phyloP scores from a whole-genome alignment of 2,888 invertebrate species.

The Melieria omissa region DNA sequence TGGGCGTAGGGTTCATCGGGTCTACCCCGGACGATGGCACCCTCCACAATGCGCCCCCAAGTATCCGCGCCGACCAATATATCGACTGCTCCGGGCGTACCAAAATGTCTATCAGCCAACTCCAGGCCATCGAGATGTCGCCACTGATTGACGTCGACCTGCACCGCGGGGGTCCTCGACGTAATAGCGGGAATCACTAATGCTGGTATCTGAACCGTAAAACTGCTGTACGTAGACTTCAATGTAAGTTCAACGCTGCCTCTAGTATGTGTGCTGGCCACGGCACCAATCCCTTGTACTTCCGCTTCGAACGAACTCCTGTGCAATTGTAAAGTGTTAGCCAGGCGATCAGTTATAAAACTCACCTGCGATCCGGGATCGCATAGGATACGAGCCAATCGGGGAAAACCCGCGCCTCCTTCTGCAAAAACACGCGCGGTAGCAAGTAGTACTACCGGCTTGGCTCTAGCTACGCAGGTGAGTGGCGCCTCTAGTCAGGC shows the following conservation, averaged over 20 bases:
- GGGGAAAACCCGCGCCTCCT: background rate
- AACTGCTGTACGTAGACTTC: background rate
- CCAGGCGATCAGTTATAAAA: slow-evolving; percentile 31
- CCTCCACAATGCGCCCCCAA: background rate
- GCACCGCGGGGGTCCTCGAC: slow-evolving; percentile 2
- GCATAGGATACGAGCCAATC: slow-evolving; percentile 26
- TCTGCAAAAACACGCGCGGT: slow-evolving; percentile 25
- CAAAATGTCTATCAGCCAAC: background rate
- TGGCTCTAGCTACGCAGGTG: no score
- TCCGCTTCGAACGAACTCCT: background rate
- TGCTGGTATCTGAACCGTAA: background rate
- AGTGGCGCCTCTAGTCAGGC: no score
- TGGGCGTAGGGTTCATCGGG: no score
- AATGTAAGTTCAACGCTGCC: background rate
- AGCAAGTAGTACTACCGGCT: slow-evolving; percentile 29
- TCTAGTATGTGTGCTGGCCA: background rate
- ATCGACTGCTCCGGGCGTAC: background rate
- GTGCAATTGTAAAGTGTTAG: slow-evolving; percentile 9
- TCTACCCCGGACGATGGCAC: background rate
- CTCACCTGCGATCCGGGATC: slow-evolving; percentile 40
- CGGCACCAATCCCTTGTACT: slow-evolving; percentile 5
- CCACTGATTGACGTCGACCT: background rate
- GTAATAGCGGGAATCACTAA: slow-evolving; percentile 3
- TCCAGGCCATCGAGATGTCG: background rate
- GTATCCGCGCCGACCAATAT: background rate